Percentiles rank a stretch among this genome's conserved stretches.
These are phyloP conservation scores for Lepisosteus oculatus DNA, from an alignment of 2,113 vertebrate species.

Conservation along the genomic window DNA sequence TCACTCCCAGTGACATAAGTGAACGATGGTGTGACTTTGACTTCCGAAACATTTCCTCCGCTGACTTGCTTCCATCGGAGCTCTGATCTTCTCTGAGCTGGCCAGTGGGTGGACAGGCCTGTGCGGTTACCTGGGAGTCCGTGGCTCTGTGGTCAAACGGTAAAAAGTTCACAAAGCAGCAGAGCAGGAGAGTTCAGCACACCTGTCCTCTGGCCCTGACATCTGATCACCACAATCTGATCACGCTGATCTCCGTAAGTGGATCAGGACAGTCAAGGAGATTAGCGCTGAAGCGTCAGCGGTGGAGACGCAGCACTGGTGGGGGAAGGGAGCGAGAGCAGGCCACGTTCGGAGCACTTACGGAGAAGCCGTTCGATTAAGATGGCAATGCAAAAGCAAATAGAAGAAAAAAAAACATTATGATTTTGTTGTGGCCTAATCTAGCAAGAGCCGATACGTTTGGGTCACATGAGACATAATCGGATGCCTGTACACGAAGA, in stretches of 20 bases:
- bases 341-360: neutral
- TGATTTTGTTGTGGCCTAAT: neutral
- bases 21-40: conserved; percentile 2
- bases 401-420: conserved; percentile 25
- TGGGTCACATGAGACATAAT: no score
- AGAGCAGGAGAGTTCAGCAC: neutral
- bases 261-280: conserved; percentile 26
- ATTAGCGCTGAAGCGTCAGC: conserved; percentile 15
- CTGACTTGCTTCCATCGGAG: neutral
- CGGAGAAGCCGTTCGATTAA: neutral
- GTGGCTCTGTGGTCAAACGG: conserved; percentile 9
- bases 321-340: neutral
- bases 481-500: no score
- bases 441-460: no score
- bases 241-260: conserved; percentile 21
- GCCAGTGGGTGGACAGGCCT: no score
- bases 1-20: neutral
- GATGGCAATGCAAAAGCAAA: neutral
- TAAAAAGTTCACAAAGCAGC: neutral
- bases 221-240: conserved; percentile 18
- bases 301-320: neutral
- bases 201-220: conserved; percentile 21
- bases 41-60: neutral
- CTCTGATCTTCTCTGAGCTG: neutral
- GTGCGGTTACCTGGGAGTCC: neutral